These are phyloP conservation scores for Heliothis virescens DNA, from an alignment of 1,140 invertebrate species.

Conservation along the genomic window DNA sequence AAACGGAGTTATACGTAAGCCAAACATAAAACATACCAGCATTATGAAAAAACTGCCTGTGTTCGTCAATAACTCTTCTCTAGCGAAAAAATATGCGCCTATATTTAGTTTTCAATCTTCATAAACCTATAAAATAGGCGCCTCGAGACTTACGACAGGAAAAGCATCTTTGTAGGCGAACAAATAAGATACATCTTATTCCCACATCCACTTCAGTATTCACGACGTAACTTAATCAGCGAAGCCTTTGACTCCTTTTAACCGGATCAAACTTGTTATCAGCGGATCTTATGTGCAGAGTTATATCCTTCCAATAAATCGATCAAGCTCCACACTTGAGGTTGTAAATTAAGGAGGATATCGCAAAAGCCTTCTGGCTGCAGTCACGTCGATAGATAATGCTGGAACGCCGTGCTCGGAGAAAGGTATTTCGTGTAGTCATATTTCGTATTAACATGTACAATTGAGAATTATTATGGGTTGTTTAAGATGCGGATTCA, in stretches of 20 bases:
- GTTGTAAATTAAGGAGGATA: slow-evolving; percentile 39
- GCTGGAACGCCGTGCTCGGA: background rate
- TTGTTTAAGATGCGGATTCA: background rate
- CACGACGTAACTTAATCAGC: slow-evolving; percentile 17
- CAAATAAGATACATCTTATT: background rate
- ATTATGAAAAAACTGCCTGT: too few relatives aligned
- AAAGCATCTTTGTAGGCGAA: slow-evolving; percentile 19
- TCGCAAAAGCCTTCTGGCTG: slow-evolving; percentile 15
- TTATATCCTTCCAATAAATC: slow-evolving; percentile 32
- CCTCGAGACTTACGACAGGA: slow-evolving; percentile 25
- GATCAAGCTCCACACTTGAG: slow-evolving; percentile 11
- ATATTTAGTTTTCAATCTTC: slow-evolving; percentile 19
- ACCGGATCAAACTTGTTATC: slow-evolving; percentile 34
- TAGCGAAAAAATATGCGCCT: background rate
- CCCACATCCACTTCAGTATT: background rate
- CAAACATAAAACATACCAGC: too few relatives aligned
- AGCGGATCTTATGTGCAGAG: slow-evolving; percentile 20
- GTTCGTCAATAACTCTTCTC: too few relatives aligned
- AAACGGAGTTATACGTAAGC: too few relatives aligned
- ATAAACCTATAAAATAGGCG: slow-evolving; percentile 17
- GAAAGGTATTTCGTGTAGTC: slow-evolving; percentile 31
- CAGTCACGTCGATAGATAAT: slow-evolving; percentile 27
- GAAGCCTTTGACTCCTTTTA: slow-evolving; percentile 21
- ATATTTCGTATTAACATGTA: slow-evolving; percentile 18
- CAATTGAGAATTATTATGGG: slow-evolving; percentile 15